Evolutionary conservation across 1,140 invertebrate species (phyloP), one percentile per base, ranked within the genome.

Genomic region (Camponotus vicinus): DNA sequence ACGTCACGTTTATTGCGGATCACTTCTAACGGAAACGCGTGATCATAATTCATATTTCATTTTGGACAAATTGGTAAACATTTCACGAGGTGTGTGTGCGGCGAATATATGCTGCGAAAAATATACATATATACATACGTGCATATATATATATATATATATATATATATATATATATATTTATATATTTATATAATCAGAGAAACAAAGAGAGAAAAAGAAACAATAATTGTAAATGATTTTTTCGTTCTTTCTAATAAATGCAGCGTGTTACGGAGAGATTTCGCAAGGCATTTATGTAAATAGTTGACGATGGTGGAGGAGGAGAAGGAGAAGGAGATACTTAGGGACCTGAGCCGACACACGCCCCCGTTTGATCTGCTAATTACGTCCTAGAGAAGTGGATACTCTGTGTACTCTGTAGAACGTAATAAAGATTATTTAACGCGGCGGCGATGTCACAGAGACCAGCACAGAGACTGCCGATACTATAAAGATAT

Each of bases 381-480:
- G 18, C 27, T 59, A 59, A 55, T 90, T 77, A 86, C 37, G 37
- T 70, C 63, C 59, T 64, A 64, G 40, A 90, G 45, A 73, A 59
- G 27, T 83, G 32, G 18, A 11, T 42, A 57, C 40, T 13, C 11
- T n/a, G 18, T 34, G 45, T 49, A 69, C 49, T 86, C 61, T 89
- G 67, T 73, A 63, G 79, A 82, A 82, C 73, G 71, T 87, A 85
- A 90, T 70, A 6, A 86, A 61, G 89, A 89, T 85, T 45, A 61
- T 57, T 73, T 57, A 88, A 89, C 78, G 88, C 18, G 86, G 84
- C 59, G 78, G 87, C 67, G 71, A 82, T 90, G 91, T 91, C 88
- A 91, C 83, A 91, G 90, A 91, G 91, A 91, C 91, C 91, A 91
- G 91, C 91, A 83, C 89, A 88, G 90, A 91, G 91, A 91, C 91